Evolutionary conservation across 2,797 vertebrate species (phyloP).

Genomic region (Melopsittacus undulatus): DNA sequence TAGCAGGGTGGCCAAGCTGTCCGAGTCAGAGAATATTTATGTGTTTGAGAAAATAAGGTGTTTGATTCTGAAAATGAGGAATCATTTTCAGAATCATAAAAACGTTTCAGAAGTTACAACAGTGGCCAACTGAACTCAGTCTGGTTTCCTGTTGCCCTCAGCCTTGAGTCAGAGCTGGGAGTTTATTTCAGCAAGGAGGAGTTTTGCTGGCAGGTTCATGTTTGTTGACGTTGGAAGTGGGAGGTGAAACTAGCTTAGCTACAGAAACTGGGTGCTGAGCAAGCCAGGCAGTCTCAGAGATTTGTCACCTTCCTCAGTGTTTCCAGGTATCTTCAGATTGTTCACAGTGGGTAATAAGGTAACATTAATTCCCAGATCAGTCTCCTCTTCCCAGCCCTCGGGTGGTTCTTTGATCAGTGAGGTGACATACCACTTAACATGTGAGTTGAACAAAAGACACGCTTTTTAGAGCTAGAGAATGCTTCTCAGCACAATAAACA

Average conservation of each 20-base stretch:
- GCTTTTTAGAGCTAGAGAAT: neutral
- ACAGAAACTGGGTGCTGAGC: neutral
- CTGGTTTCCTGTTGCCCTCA: neutral
- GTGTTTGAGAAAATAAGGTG: neutral
- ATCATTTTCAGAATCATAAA: accelerated
- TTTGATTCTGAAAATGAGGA: neutral
- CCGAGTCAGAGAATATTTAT: accelerated
- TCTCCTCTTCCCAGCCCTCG: neutral
- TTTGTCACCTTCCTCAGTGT: neutral
- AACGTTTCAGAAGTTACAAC: neutral
- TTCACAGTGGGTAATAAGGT: neutral
- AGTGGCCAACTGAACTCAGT: neutral
- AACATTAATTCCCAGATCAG: neutral
- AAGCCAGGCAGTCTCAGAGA: neutral
- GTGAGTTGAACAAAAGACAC: neutral
- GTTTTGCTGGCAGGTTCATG: neutral
- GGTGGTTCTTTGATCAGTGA: neutral
- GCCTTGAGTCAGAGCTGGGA: neutral
- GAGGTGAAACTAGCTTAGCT: constrained; percentile 32
- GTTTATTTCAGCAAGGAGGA: neutral
- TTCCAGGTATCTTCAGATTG: neutral
- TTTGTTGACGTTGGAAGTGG: neutral
- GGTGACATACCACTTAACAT: neutral
- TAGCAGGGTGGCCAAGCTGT: accelerated
- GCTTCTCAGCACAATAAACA: neutral